Base-by-base conservation (phyloP, 2,113 vertebrate genomes). In the Antechinus stuartii region DNA sequence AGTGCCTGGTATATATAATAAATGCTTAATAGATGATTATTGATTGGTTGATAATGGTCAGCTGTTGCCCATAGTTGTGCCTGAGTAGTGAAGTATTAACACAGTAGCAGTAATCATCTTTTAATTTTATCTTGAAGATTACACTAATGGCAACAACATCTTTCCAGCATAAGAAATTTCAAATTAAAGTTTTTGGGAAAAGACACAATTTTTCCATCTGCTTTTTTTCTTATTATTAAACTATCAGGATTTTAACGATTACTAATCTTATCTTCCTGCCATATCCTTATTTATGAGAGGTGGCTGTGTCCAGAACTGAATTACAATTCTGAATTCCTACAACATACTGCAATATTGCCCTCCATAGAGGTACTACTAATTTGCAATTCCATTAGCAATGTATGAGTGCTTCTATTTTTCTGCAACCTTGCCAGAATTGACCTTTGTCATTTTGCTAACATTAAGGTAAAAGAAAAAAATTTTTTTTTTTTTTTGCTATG, bases 391-490 rank as follows among this genome's bases (percentile, higher is more conserved):
- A 76, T 76, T n/a, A n/a, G 35, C 35, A 76, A n/a, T 76, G 30
- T 76, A 76, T 76, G 14, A 76, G 16, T 76, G 16, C 4, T n/a
- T 76, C 61, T 76, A 16, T 76, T 76, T 76, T 76, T 35, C 35
- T 76, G 35, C 61, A 76, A n/a, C 35, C 35, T n/a, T 76, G 14
- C 35, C 5, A 76, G 61, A 35, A 19, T 76, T 76, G 30, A 76
- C 14, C 14, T 76, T 76, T 76, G 35, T 76, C 14, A 76, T 76
- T 76, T 35, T 76, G 76, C 92, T 95, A 94, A 30, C 22, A 24
- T 91, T 57, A 96, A 89, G 57, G 25, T 53, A 97, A 6, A 96
- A 94, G 91, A 93, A 68, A 94, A 76, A 50, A 49, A 49, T 47
- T 47, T 47, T 4, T 42, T 42, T 42, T 42, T 42, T 42, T 42